These are phyloP conservation scores for Bradysia coprophila DNA, from an alignment of 1,140 invertebrate species.

Conservation along the genomic window DNA sequence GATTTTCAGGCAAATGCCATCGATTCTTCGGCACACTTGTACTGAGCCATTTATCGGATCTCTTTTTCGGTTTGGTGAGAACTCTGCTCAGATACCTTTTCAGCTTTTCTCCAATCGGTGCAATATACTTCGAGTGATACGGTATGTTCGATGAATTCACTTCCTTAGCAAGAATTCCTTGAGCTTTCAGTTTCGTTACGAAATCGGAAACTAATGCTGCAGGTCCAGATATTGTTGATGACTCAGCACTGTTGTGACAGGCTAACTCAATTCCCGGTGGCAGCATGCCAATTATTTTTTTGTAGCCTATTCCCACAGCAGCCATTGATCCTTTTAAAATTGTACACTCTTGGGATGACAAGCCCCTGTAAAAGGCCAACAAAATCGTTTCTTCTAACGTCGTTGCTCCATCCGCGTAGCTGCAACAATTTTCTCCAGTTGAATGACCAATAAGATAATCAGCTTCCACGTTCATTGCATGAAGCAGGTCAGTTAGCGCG, in stretches of 20 bases:
- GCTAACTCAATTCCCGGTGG: conserved; percentile 56
- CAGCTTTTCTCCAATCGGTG: conserved; percentile 48
- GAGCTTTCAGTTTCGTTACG: conserved; percentile 42
- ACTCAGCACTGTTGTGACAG: conserved; percentile 70
- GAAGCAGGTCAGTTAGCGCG: conserved; percentile 63
- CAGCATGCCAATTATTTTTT: conserved; percentile 35
- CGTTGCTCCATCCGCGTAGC: conserved; percentile 72
- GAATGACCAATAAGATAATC: conserved; percentile 79
- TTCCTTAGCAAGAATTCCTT: conserved; percentile 64
- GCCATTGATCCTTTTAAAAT: conserved; percentile 70
- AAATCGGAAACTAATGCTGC: conserved; percentile 46
- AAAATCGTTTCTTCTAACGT: conserved; percentile 69
- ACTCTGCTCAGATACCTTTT: conserved; percentile 51
- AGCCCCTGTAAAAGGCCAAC: conserved; percentile 44
- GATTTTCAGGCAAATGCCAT: conserved; percentile 49
- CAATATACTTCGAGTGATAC: conserved; percentile 69
- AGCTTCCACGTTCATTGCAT: conserved; percentile 45
- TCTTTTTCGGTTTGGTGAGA: conserved; percentile 39
- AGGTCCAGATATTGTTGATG: conserved; percentile 72
- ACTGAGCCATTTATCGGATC: conserved; percentile 69
- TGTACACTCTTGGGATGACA: conserved; percentile 62
- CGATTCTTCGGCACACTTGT: conserved; percentile 58
- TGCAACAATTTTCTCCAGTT: conserved; percentile 73
- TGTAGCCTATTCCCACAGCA: conserved; percentile 47
- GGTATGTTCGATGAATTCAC: conserved; percentile 68